A percentile compares a stretch with the other conserved stretches of the same genome.
Evolutionary conservation across 1,140 invertebrate genomes (phyloP).

Genomic region (Drosophila ogumai): DNA sequence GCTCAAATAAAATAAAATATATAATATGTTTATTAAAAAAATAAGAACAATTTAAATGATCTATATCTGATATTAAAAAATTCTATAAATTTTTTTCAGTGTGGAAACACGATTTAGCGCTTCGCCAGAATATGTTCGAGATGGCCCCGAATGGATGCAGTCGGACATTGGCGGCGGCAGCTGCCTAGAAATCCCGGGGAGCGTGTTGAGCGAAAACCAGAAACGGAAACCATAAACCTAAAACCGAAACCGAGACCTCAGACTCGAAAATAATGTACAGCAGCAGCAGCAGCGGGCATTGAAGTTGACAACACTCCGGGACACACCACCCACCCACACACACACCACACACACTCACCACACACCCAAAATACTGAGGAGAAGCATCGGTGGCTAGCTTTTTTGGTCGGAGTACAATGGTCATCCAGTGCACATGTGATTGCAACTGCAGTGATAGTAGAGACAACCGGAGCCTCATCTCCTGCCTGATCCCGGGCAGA

Average conservation of each 20-base stretch:
- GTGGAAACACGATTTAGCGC: constrained; percentile 19
- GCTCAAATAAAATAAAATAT: not conserved
- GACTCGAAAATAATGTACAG: constrained; percentile 52
- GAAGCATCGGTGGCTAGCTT: constrained; percentile 7
- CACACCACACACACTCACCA: constrained; percentile 4
- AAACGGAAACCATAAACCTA: constrained; percentile 28
- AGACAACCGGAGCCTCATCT: constrained; percentile 72
- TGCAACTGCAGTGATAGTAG: constrained; percentile 81
- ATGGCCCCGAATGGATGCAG: constrained; percentile 49
- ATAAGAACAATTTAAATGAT: not conserved
- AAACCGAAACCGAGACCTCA: constrained; percentile 40
- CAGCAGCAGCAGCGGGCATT: constrained; percentile 35
- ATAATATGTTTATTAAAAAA: too few relatives aligned
- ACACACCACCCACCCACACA: constrained; percentile 19
- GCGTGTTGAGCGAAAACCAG: constrained; percentile 7
- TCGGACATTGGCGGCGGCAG: constrained; percentile 36
- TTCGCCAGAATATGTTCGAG: constrained; percentile 29
- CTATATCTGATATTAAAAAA: not conserved
- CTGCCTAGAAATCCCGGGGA: constrained; percentile 37
- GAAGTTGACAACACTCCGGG: constrained; percentile 50
- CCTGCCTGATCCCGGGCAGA: constrained; percentile 60
- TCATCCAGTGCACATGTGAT: constrained; percentile 83
- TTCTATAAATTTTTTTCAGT: constrained; percentile 8
- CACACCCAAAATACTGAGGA: constrained; percentile 14
- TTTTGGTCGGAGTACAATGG: constrained; percentile 63